Evolutionary conservation across 2,113 vertebrate species (phyloP), one percentile per base, ranked within the genome.

Genomic region (Perca fluviatilis): DNA sequence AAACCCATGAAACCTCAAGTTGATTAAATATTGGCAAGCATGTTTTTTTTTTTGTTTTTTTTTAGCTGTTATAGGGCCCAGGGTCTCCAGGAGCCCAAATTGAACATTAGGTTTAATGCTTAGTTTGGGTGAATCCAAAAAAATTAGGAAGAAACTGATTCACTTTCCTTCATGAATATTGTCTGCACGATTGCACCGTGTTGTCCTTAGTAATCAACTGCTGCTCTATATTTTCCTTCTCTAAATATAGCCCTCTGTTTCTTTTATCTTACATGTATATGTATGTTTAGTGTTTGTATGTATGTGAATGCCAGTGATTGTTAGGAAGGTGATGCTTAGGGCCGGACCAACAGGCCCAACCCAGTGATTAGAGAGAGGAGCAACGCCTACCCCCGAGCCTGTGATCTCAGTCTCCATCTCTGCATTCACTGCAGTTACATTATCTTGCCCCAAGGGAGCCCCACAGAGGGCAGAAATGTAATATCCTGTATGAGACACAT

Each of bases 321-420:
- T 76, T 53, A 64, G 70, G 80, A 79, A 80, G 75, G 82, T 78
- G 73, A 84, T 87, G 88, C 63, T 87, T 92, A 87, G 53, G 63
- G 73, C 62, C 67, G n/a, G 33, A 88, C 65, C 85, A 86, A 64
- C 75, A 47, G 58, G 54, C 54, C 81, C 90, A 83, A 89, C 87
- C 92, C 89, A 54, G 73, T 74, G 13, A 58, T 95, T 95, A 88
- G 54, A 75, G 51, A 72, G 70, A 73, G 6, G 61, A 84, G 65
- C 11, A 2, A 83, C 61, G 75, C 90, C 91, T 56, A n/a, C 65
- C 76, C n/a, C 0, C 0, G 23, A 36, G 50, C 50, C 63, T 88
- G 25, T 88, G 77, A 86, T 80, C 83, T 83, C 68, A 5, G 56
- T 47, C 61, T 72, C n/a, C 1, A 81, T 79, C 78, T 74, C 51